phyloP scores from a whole-genome alignment of 2,113 vertebrate genomes.

The Nerophis ophidion region DNA sequence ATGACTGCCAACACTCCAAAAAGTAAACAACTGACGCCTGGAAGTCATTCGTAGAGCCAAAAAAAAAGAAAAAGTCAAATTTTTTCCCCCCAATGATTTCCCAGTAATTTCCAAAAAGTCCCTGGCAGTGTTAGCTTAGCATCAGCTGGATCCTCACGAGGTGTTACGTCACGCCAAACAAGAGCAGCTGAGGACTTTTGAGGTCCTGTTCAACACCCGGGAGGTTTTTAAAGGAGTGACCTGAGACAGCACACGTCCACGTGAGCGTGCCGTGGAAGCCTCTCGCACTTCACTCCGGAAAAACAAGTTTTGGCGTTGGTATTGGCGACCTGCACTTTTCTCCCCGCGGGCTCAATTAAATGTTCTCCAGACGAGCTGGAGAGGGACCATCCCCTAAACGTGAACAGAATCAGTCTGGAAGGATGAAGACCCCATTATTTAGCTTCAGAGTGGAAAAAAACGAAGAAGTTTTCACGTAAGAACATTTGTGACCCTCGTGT shows the following conservation, averaged over 20 bases:
- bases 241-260: no score
- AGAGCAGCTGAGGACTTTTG: not conserved
- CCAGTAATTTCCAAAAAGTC: slow-evolving; percentile 20
- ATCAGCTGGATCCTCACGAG: slow-evolving; percentile 31
- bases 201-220: no score
- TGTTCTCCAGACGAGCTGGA: slow-evolving; percentile 4
- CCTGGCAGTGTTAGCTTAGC: slow-evolving; percentile 20
- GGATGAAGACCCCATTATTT: no score
- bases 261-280: no score
- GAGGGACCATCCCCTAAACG: slow-evolving; percentile 19
- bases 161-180: not conserved
- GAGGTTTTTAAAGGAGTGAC: no score
- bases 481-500: no score
- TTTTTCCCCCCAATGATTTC: not conserved
- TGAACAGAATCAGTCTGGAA: no score
- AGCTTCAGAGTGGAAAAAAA: no score
- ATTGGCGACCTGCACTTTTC: slow-evolving; percentile 3
- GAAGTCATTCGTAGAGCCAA: slow-evolving; percentile 6
- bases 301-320: no score
- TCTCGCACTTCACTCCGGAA: no score
- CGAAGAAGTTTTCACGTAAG: no score
- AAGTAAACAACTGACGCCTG: not conserved
- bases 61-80: not conserved
- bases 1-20: not conserved
- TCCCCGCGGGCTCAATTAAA: slow-evolving; percentile 63